These are phyloP conservation scores for Nerophis ophidion DNA, from an alignment of 2,113 vertebrate genomes.

Conservation along the genomic window DNA sequence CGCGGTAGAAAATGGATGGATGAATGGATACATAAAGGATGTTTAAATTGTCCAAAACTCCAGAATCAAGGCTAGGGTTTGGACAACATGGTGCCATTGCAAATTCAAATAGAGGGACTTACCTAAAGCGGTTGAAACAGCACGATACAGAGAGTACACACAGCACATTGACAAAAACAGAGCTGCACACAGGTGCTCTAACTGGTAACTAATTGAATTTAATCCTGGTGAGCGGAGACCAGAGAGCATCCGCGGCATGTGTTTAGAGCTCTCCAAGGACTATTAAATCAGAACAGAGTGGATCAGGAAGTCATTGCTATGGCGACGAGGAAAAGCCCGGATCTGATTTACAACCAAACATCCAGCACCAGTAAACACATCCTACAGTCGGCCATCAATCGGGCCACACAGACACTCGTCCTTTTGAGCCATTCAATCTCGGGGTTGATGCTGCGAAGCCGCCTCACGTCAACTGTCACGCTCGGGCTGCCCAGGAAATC, in stretches of 20 bases:
- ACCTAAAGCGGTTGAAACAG: too few species aligned
- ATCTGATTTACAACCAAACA: conserved; percentile 45
- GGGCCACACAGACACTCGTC: conserved; percentile 15
- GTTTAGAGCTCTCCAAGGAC: conserved; percentile 60
- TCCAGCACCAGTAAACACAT: conserved; percentile 48
- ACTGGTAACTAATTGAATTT: conserved; percentile 57
- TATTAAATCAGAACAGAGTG: conserved; percentile 67
- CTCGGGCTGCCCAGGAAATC: conserved; percentile 17
- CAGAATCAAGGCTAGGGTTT: too few species aligned
- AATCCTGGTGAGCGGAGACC: conserved; percentile 51
- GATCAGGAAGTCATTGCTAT: conserved; percentile 67
- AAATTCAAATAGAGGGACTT: too few species aligned
- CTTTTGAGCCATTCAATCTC: conserved; percentile 22
- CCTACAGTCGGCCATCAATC: conserved; percentile 33
- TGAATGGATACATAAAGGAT: too few species aligned
- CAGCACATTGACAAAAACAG: conserved; percentile 22
- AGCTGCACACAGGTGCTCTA: conserved; percentile 52
- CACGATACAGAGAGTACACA: background rate
- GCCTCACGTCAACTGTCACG: conserved; percentile 13
- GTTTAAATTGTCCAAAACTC: too few species aligned
- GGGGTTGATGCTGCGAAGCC: conserved; percentile 26
- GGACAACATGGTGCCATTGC: too few species aligned
- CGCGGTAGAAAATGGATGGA: too few species aligned
- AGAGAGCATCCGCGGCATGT: conserved; percentile 58
- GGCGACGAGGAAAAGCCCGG: conserved; percentile 40